Conservation (phyloP, 2,797 vertebrate genomes). For the Cossypha heuglini region DNA sequence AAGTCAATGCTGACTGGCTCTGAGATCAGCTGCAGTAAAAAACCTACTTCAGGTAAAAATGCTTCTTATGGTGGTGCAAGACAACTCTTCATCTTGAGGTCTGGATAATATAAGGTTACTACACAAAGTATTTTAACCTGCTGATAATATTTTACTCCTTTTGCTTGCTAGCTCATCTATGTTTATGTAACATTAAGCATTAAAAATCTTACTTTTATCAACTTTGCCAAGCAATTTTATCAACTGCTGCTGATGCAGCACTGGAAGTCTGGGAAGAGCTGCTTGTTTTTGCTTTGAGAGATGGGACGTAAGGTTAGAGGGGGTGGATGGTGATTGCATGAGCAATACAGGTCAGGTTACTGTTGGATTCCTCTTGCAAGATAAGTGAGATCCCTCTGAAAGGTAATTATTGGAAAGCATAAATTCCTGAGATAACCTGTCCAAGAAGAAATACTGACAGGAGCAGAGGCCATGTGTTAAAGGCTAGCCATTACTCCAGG, state of each 20-base stretch:
- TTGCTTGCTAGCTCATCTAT: neutral
- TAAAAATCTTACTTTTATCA: conserved; percentile 32
- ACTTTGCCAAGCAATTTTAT: neutral
- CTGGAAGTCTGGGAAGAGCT: neutral
- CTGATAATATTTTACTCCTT: neutral
- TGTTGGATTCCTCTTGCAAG: conserved; percentile 72
- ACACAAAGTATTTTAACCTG: neutral
- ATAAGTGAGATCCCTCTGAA: conserved; percentile 72
- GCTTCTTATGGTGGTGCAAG: neutral
- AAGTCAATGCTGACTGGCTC: neutral
- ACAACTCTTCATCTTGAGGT: neutral
- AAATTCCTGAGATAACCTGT: conserved; percentile 79
- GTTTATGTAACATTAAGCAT: conserved; percentile 19
- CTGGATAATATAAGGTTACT: neutral
- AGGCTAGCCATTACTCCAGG: conserved; percentile 25
- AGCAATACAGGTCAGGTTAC: conserved; percentile 69
- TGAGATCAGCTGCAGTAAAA: neutral
- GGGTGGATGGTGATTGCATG: conserved; percentile 55
- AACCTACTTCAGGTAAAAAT: neutral
- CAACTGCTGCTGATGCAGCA: conserved; percentile 9
- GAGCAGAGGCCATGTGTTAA: conserved; percentile 52
- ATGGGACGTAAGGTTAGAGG: conserved; percentile 45
- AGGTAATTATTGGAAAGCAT: conserved; percentile 78
- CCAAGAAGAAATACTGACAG: conserved; percentile 71
- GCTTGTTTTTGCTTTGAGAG: conserved; percentile 19